Percentiles rank a stretch among this genome's conserved stretches.
Evolutionary conservation across 1,140 invertebrate species (phyloP).

Genomic region (Delia radicum): DNA sequence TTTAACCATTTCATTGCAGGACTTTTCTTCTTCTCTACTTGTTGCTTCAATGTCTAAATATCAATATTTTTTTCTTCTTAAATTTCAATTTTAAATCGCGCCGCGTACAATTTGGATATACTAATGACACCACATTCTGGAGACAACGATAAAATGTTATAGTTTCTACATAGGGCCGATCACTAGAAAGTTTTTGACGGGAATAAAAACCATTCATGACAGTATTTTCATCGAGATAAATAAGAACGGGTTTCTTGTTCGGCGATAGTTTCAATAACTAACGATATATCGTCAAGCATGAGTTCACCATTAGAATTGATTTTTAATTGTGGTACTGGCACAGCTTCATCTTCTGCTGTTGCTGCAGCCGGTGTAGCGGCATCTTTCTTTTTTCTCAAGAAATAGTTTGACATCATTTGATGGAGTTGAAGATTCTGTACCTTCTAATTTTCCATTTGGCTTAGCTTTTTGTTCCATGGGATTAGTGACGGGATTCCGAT

Average conservation of each 20-base stretch:
- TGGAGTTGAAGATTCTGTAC: background rate
- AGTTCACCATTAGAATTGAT: slow-evolving; percentile 84
- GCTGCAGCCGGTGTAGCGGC: slow-evolving; percentile 19
- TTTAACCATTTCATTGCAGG: slow-evolving; percentile 37
- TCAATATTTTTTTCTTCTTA: slow-evolving; percentile 59
- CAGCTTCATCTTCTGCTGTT: slow-evolving; percentile 29
- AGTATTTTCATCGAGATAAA: slow-evolving; percentile 66
- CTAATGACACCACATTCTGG: slow-evolving; percentile 76
- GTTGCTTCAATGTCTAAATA: slow-evolving; percentile 56
- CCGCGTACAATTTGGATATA: slow-evolving; percentile 78
- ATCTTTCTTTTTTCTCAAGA: slow-evolving; percentile 32
- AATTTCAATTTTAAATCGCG: slow-evolving; percentile 74
- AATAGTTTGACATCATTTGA: background rate
- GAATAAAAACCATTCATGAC: slow-evolving; percentile 67
- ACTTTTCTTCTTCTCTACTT: slow-evolving; percentile 53
- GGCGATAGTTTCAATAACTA: slow-evolving; percentile 76
- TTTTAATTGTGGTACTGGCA: slow-evolving; percentile 81
- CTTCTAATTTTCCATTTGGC: slow-evolving; percentile 11
- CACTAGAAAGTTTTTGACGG: slow-evolving; percentile 62
- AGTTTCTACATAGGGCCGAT: slow-evolving; percentile 73
- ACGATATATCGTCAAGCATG: slow-evolving; percentile 82
- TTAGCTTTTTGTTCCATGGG: slow-evolving; percentile 60
- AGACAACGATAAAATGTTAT: slow-evolving; percentile 85
- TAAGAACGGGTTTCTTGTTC: slow-evolving; percentile 62
- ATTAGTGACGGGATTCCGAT: slow-evolving; percentile 80